Percentiles rank a stretch among this genome's conserved stretches.
Evolutionary conservation across 1,140 invertebrate genomes (phyloP).

Genomic region (Brachionus sp.): DNA sequence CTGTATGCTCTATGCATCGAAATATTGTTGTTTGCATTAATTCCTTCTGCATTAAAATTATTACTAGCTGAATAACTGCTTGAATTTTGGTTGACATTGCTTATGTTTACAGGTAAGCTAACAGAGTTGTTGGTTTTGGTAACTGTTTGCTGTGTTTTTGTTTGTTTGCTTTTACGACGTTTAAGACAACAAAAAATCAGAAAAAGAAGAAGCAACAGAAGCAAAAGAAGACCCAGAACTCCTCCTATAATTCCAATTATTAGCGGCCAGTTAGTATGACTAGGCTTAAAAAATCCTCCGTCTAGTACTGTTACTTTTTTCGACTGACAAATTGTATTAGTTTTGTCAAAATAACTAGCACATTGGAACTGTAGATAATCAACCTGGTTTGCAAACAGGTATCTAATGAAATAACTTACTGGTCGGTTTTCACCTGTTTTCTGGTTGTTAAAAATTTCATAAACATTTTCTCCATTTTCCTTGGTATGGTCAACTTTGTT

Average conservation of each 20-base stretch:
- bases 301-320: not conserved
- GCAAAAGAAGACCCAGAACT: not conserved
- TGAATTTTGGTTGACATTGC: not conserved
- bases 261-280: not conserved
- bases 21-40: not conserved
- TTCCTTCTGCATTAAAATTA: not conserved
- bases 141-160: not conserved
- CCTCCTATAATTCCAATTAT: slow-evolving; percentile 42
- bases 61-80: not conserved
- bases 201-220: not conserved
- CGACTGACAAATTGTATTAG: not conserved
- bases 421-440: not conserved
- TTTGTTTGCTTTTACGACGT: not conserved
- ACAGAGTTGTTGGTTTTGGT: not conserved
- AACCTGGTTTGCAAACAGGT: not conserved
- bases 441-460: slow-evolving; percentile 30
- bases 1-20: not conserved
- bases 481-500: not conserved
- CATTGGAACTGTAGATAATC: not conserved
- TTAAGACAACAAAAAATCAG: slow-evolving; percentile 12
- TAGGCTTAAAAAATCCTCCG: not conserved
- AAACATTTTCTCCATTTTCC: not conserved
- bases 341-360: not conserved
- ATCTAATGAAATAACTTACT: not conserved
- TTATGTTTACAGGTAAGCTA: not conserved